Conservation (phyloP, 1,140 invertebrate species). For the Trypoxylus dichotomus region DNA sequence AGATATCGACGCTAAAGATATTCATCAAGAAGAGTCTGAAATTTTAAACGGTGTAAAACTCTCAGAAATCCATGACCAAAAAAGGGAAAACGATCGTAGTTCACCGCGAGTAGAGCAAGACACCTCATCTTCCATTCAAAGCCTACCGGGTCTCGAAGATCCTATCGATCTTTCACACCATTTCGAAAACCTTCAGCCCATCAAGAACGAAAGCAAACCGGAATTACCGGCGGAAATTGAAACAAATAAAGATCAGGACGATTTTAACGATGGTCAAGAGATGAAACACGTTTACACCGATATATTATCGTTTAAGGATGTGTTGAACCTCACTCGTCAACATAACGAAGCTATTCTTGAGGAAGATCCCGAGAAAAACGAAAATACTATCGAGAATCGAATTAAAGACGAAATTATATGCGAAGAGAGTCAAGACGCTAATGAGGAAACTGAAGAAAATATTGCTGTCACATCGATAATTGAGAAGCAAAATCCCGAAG, state of each 20-base stretch:
- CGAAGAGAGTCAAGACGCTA: not conserved
- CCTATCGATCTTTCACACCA: not conserved
- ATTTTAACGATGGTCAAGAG: not conserved
- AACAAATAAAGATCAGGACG: not conserved
- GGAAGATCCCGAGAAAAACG: not conserved
- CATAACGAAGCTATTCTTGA: not conserved
- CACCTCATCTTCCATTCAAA: not conserved
- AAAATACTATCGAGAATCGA: no score
- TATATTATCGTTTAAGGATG: not conserved
- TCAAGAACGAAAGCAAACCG: not conserved
- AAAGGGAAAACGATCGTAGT: not conserved
- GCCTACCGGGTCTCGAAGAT: not conserved
- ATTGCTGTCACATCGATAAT: not conserved
- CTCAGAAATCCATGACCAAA: no score
- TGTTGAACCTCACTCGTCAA: not conserved
- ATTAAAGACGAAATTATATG: not conserved
- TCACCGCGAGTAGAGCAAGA: not conserved
- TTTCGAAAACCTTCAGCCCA: not conserved
- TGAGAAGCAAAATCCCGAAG: not conserved
- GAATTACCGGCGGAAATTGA: not conserved
- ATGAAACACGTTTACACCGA: slow-evolving; percentile 12
- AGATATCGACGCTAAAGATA: not conserved
- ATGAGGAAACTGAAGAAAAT: not conserved
- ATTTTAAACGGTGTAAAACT: no score
- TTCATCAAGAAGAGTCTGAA: no score